phyloP scores from a whole-genome alignment of 2,113 vertebrate species.

The Oxyruncus cristatus region DNA sequence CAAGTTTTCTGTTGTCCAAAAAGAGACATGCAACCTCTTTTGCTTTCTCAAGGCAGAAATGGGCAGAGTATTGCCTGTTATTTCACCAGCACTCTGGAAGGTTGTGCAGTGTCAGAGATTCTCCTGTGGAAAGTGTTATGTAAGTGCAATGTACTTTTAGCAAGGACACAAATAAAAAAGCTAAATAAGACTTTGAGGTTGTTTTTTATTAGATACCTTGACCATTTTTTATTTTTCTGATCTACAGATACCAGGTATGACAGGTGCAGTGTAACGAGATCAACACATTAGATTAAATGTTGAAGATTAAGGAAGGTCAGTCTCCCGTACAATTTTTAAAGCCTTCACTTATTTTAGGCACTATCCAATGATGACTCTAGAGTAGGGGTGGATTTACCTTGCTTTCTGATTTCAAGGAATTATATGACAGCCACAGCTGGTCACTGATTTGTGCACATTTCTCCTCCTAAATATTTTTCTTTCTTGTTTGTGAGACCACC shows the following conservation, averaged over 20 bases:
- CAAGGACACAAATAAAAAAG: background rate
- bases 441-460: background rate
- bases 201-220: background rate
- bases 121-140: background rate
- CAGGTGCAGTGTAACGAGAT: background rate
- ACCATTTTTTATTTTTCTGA: background rate
- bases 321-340: background rate
- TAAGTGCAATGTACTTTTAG: background rate
- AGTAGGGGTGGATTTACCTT: conserved; percentile 31
- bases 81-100: background rate
- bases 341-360: conserved; percentile 27
- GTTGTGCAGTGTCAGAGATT: background rate
- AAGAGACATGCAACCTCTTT: background rate
- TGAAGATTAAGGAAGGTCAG: background rate
- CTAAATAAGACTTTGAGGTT: background rate
- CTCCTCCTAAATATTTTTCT: background rate
- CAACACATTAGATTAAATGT: background rate
- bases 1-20: background rate
- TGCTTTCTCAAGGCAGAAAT: background rate
- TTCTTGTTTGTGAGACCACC: background rate
- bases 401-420: conserved; percentile 47
- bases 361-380: conserved; percentile 21
- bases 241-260: background rate
- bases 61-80: background rate
- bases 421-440: background rate